Evolutionary conservation across 2,113 vertebrate species (phyloP).

Genomic region (Lipophrys pholis): DNA sequence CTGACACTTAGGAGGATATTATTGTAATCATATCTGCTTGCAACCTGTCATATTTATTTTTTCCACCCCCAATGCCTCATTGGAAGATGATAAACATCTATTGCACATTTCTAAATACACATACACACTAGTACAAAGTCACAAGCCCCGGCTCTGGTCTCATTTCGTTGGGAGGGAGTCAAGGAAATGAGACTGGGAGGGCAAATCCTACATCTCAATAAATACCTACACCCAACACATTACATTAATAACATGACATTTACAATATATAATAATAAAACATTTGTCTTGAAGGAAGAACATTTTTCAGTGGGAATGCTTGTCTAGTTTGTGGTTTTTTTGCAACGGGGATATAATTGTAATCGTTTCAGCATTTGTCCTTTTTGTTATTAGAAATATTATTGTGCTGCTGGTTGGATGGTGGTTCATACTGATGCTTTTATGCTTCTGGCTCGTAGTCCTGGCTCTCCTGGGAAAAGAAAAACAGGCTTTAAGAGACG

Average conservation of each 20-base stretch:
- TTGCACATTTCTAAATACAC: slow-evolving; percentile 86
- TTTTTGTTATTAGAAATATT: slow-evolving; percentile 87
- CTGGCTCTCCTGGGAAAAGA: slow-evolving; percentile 89
- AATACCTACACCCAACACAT: slow-evolving; percentile 85
- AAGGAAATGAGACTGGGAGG: slow-evolving; percentile 87
- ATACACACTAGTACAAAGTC: slow-evolving; percentile 83
- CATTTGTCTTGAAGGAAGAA: slow-evolving; percentile 88
- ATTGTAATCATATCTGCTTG: slow-evolving; percentile 82
- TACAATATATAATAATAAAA: slow-evolving; percentile 88
- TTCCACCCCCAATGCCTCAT: slow-evolving; percentile 78
- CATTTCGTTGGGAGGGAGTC: slow-evolving; percentile 93
- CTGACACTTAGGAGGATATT: slow-evolving; percentile 83
- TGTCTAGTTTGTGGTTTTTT: slow-evolving; percentile 75
- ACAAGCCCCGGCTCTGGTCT: slow-evolving; percentile 81
- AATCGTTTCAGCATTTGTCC: slow-evolving; percentile 82
- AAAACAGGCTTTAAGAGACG: slow-evolving; percentile 1
- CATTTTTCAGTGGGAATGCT: slow-evolving; percentile 84
- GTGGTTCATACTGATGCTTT: slow-evolving; percentile 79
- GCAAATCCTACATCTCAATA: slow-evolving; percentile 78
- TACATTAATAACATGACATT: slow-evolving; percentile 85
- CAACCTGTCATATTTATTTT: slow-evolving; percentile 75
- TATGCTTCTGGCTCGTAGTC: slow-evolving; percentile 98
- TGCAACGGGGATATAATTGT: slow-evolving; percentile 82
- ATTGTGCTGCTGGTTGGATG: slow-evolving; percentile 96
- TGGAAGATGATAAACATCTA: slow-evolving; percentile 85